Percentiles rank a stretch among this genome's conserved stretches.
phyloP scores from a whole-genome alignment of 2,113 vertebrate genomes.

The Monopterus albus region DNA sequence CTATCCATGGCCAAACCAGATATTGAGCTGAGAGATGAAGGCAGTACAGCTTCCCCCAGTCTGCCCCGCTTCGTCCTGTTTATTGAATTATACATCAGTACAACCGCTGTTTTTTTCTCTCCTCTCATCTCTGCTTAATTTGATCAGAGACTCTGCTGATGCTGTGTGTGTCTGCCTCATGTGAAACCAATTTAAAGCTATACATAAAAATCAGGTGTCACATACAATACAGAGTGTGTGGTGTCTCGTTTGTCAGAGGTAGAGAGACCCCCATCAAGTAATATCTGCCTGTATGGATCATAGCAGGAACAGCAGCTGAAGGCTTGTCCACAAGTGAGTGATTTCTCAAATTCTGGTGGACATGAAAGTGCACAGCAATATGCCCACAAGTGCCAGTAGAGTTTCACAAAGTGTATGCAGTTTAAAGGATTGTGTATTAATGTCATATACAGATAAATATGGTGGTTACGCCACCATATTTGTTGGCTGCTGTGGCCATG shows the following conservation, averaged over 20 bases:
- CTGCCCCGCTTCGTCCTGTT: conserved; percentile 71
- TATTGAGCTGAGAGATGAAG: conserved; percentile 69
- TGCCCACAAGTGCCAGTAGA: background rate
- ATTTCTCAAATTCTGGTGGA: background rate
- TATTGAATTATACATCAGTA: conserved; percentile 88
- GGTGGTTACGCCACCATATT: background rate
- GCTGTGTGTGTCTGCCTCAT: conserved; percentile 85
- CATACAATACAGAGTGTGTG: conserved; percentile 30
- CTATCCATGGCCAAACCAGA: conserved; percentile 43
- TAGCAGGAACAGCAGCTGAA: conserved; percentile 14
- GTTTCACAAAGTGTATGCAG: conserved; percentile 6
- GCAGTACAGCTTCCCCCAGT: conserved; percentile 64
- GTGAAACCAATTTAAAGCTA: conserved; percentile 88
- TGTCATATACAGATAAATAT: conserved; percentile 34
- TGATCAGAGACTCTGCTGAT: conserved; percentile 89
- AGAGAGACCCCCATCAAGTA: background rate
- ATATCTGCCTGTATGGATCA: background rate
- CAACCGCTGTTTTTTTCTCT: conserved; percentile 75
- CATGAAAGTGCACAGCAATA: background rate
- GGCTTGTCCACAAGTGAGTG: conserved; percentile 8
- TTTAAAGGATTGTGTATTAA: conserved; percentile 2
- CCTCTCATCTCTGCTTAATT: conserved; percentile 80
- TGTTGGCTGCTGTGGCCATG: conserved; percentile 14
- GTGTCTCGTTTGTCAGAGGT: conserved; percentile 24
- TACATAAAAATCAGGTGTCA: conserved; percentile 71